These are phyloP conservation scores for Byasa hedistus DNA, from an alignment of 2,888 invertebrate genomes.

Conservation along the genomic window DNA sequence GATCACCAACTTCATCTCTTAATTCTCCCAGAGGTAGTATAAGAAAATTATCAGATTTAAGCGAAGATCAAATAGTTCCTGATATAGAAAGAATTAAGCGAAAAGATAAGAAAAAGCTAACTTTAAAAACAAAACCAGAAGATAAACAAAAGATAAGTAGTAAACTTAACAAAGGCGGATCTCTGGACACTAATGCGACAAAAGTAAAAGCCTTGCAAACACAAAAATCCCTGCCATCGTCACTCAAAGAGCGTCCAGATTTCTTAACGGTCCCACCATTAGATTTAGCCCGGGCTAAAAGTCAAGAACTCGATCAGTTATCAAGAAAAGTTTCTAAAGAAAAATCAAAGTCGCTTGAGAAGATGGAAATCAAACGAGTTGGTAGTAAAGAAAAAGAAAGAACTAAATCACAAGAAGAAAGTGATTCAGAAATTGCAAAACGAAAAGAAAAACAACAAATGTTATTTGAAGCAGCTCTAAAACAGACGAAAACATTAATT, in stretches of 20 bases:
- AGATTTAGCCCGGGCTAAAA: constrained; percentile 80
- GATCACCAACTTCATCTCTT: constrained; percentile 76
- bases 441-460: constrained; percentile 87
- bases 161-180: constrained; percentile 74
- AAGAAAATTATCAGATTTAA: constrained; percentile 73
- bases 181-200: constrained; percentile 71
- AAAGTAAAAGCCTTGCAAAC: constrained; percentile 72
- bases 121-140: constrained; percentile 68
- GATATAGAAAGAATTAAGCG: constrained; percentile 75
- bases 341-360: constrained; percentile 84
- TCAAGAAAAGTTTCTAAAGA: constrained; percentile 80
- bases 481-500: constrained; percentile 86
- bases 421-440: constrained; percentile 85
- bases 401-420: constrained; percentile 86
- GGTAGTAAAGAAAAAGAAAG: constrained; percentile 81
- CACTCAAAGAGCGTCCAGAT: constrained; percentile 74
- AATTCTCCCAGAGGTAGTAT: constrained; percentile 77
- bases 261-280: constrained; percentile 76
- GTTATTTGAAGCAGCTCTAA: constrained; percentile 86
- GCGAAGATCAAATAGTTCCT: constrained; percentile 76
- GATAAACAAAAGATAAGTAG: constrained; percentile 64
- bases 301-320: constrained; percentile 80
- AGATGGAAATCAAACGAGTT: constrained; percentile 79
- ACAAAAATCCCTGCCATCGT: constrained; percentile 79
- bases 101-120: constrained; percentile 72